Base-by-base conservation (phyloP, 2,797 vertebrate genomes). In the Anableps anableps region DNA sequence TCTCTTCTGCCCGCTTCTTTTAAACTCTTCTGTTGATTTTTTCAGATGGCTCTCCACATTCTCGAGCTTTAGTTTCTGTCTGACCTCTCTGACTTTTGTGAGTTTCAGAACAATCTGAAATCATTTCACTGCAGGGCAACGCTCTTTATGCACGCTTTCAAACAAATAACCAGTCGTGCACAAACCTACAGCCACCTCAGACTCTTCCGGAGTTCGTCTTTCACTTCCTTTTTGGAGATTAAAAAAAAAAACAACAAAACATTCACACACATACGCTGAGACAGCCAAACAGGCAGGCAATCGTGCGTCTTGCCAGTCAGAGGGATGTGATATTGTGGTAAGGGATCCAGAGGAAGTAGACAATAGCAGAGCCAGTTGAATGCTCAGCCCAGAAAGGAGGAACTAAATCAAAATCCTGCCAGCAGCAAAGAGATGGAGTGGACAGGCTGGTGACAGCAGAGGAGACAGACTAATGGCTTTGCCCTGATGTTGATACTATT, bases 281-380 rank as follows among this genome's bases (percentile, higher is more conserved):
- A 60, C 55, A 76, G 84, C 41, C 75, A 68, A 66, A 72, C 47
- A 75, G 84, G 21, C 72, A 71, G 77, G 21, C 36, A 77, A 71
- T 76, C 68, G 7, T 64, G 78, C 85, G 85, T 50, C 50, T 80
- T 82, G 79, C 17, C 80, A 86, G 83, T 62, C 72, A 74, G 64
- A 79, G 50, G 80, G 86, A 84, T 88, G 88, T 87, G 86, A 92
- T 86, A 81, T 87, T 89, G 89, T 80, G 36, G 88, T 79, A 71
- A 77, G 88, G 81, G 80, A 83, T 84, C 80, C 82, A 83, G 76
- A 87, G 90, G 91, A 93, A 89, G 88, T 70, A 85, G 86, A 92
- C 92, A 88, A 91, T 83, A 83, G 91, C 85, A 74, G 79, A 88
- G 89, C 88, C 88, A 87, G 88, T 26, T 50, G 85, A 91, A 89